A percentile compares a stretch with the other conserved stretches of the same genome.
phyloP scores from a whole-genome alignment of 2,888 invertebrate genomes.

The Phytoseiulus persimilis region DNA sequence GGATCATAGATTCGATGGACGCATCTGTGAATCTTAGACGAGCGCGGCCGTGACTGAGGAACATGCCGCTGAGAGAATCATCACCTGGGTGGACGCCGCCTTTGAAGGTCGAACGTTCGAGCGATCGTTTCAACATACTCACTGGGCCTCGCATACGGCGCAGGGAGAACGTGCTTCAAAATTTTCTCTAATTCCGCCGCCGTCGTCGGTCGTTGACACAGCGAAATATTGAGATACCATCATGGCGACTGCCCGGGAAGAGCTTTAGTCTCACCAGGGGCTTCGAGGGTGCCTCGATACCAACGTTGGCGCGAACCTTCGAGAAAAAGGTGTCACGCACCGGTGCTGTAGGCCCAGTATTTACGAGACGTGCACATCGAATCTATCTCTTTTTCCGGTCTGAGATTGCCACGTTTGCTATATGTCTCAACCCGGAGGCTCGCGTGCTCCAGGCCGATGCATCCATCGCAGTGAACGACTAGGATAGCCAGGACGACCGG shows the following conservation, averaged over 20 bases:
- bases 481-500: background rate
- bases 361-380: background rate
- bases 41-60: too few species aligned
- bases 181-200: background rate
- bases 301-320: too few species aligned
- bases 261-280: too few species aligned
- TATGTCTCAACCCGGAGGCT: background rate
- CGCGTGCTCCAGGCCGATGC: background rate
- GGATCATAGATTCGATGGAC: background rate
- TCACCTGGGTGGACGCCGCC: background rate
- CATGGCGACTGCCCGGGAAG: too few species aligned
- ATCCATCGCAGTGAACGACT: background rate
- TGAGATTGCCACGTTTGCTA: background rate
- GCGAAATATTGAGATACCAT: too few species aligned
- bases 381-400: background rate
- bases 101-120: background rate
- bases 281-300: too few species aligned
- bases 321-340: background rate
- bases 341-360: background rate
- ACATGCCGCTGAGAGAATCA: too few species aligned
- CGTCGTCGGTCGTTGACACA: too few species aligned
- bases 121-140: background rate
- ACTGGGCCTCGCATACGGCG: background rate
- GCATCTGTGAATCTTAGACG: background rate
- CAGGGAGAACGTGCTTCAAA: background rate